phyloP scores from a whole-genome alignment of 2,113 vertebrate genomes.

The Terrapene triunguis region DNA sequence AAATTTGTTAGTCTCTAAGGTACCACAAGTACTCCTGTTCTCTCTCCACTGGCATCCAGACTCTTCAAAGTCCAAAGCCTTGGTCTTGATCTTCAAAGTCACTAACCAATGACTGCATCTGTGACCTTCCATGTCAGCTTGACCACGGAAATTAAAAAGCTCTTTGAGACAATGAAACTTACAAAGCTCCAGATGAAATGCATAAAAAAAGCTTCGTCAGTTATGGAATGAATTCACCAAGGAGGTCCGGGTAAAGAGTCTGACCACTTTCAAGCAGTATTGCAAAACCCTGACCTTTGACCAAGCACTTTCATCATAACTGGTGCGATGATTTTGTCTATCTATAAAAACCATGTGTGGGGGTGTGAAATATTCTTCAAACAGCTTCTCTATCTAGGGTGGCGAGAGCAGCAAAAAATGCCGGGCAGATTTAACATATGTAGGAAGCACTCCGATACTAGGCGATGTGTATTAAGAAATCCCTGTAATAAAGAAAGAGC shows the following conservation, averaged over 20 bases:
- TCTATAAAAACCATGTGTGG: not conserved
- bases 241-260: not conserved
- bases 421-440: not conserved
- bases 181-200: not conserved
- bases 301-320: not conserved
- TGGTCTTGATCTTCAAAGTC: not conserved
- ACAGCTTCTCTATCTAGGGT: not conserved
- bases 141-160: not conserved
- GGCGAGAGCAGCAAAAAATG: not conserved
- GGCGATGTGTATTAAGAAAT: not conserved
- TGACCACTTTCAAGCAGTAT: conserved; percentile 1
- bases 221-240: not conserved
- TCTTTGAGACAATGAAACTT: conserved; percentile 11
- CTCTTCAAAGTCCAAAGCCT: conserved; percentile 19
- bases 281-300: not conserved
- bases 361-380: not conserved
- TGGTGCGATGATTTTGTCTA: not conserved
- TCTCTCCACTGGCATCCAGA: not conserved
- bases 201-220: conserved; percentile 21
- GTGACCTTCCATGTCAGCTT: not conserved
- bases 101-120: not conserved
- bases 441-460: not conserved
- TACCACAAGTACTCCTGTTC: not conserved
- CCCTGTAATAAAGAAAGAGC: not conserved
- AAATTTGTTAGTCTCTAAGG: no score